Percentiles rank a stretch among this genome's conserved stretches.
Conservation (phyloP, 1,140 invertebrate species). For the Lucilia cuprina region DNA sequence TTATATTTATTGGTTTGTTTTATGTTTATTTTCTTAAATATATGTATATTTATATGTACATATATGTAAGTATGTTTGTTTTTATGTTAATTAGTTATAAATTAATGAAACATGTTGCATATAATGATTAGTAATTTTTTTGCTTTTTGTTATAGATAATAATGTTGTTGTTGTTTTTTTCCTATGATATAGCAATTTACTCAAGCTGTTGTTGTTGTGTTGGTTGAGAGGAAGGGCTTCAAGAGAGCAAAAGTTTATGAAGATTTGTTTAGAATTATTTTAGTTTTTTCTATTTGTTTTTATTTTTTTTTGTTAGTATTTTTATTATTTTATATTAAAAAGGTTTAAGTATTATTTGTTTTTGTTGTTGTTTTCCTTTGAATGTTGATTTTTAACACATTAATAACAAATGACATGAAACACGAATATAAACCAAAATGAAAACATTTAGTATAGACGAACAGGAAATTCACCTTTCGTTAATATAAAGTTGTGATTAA, state of each 20-base stretch:
- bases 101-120: slow-evolving; percentile 11
- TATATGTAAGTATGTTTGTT: background rate
- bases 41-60: background rate
- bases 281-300: too few species aligned
- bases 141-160: background rate
- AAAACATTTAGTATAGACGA: too few species aligned
- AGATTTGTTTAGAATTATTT: too few species aligned
- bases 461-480: background rate
- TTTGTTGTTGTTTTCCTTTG: background rate
- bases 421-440: background rate
- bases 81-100: background rate
- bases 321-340: too few species aligned
- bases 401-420: background rate
- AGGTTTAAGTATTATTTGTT: background rate
- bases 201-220: background rate
- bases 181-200: background rate
- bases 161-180: background rate
- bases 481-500: background rate
- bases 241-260: too few species aligned
- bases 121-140: background rate
- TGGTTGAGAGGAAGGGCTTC: too few species aligned
- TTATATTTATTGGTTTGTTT: background rate
- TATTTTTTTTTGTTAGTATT: too few species aligned
- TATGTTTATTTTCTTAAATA: background rate
- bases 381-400: background rate